These are phyloP conservation scores for Pipistrellus pipistrellus DNA, from an alignment of 2,797 vertebrate genomes.

Conservation along the genomic window DNA sequence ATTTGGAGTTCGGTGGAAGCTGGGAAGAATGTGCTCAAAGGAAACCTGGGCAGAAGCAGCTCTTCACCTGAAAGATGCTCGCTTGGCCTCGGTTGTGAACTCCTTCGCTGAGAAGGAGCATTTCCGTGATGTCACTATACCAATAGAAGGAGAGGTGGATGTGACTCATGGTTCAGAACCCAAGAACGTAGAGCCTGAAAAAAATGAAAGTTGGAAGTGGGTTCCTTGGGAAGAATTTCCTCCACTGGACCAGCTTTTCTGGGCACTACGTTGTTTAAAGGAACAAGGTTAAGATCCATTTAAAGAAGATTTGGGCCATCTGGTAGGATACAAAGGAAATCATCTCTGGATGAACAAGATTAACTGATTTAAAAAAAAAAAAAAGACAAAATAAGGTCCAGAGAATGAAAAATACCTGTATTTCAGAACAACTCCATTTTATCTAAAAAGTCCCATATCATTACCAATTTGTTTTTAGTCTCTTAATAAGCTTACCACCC, in stretches of 20 bases:
- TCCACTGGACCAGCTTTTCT: conserved; percentile 91
- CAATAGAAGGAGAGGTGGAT: conserved; percentile 94
- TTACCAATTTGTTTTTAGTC: not conserved
- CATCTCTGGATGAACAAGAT: conserved; percentile 60
- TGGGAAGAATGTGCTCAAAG: conserved; percentile 94
- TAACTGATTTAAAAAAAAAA: not conserved
- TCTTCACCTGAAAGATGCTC: conserved; percentile 90
- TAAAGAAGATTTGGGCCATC: conserved; percentile 86
- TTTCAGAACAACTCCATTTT: conserved; percentile 36
- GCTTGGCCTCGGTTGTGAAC: conserved; percentile 93
- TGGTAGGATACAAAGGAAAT: conserved; percentile 84
- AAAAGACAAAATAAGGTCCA: conserved; percentile 2
- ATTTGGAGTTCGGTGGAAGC: conserved; percentile 88
- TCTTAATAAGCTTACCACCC: not conserved
- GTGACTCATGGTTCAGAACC: conserved; percentile 89
- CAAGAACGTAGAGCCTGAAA: conserved; percentile 93
- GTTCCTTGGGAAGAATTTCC: conserved; percentile 91
- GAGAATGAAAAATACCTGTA: not conserved
- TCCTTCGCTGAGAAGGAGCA: conserved; percentile 88
- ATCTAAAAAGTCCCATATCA: not conserved
- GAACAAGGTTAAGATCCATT: conserved; percentile 92
- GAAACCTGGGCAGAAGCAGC: conserved; percentile 95
- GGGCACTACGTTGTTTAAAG: conserved; percentile 90
- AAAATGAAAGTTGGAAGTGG: conserved; percentile 93
- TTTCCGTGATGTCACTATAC: conserved; percentile 94